Conservation (phyloP, 1,140 invertebrate genomes). For the Drosophila grimshawi region DNA sequence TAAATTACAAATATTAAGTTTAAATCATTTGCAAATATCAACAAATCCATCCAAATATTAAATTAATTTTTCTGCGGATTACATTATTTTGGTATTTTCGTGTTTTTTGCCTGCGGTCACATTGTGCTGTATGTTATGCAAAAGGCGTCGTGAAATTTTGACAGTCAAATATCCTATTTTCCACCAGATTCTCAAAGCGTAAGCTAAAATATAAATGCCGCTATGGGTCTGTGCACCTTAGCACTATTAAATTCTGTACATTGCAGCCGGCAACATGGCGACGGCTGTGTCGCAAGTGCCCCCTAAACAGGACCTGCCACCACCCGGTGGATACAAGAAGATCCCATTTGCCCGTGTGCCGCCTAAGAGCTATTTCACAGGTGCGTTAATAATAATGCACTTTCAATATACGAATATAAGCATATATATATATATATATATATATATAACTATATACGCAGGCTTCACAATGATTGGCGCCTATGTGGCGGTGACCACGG, state of each 20-base stretch:
- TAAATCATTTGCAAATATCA: no score
- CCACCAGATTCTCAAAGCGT: constrained; percentile 42
- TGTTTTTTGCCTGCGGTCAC: constrained; percentile 24
- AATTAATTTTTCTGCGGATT: neutral
- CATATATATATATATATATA: neutral
- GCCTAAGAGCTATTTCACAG: constrained; percentile 88
- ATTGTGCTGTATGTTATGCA: constrained; percentile 64
- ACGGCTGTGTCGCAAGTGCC: constrained; percentile 68
- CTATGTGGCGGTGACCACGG: constrained; percentile 87
- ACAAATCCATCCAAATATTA: no score
- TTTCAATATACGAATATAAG: neutral
- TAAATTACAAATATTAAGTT: neutral
- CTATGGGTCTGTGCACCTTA: neutral
- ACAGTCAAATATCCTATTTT: constrained; percentile 42
- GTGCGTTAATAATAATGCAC: constrained; percentile 85
- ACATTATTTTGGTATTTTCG: constrained; percentile 18
- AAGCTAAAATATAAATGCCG: constrained; percentile 13
- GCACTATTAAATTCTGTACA: neutral
- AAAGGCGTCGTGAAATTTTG: constrained; percentile 59
- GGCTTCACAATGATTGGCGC: constrained; percentile 86
- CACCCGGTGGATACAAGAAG: constrained; percentile 91
- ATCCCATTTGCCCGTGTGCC: constrained; percentile 90
- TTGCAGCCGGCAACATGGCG: constrained; percentile 68
- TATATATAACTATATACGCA: constrained; percentile 51
- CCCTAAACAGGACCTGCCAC: constrained; percentile 93